phyloP scores from a whole-genome alignment of 2,113 vertebrate species.

The Phaethon lepturus region DNA sequence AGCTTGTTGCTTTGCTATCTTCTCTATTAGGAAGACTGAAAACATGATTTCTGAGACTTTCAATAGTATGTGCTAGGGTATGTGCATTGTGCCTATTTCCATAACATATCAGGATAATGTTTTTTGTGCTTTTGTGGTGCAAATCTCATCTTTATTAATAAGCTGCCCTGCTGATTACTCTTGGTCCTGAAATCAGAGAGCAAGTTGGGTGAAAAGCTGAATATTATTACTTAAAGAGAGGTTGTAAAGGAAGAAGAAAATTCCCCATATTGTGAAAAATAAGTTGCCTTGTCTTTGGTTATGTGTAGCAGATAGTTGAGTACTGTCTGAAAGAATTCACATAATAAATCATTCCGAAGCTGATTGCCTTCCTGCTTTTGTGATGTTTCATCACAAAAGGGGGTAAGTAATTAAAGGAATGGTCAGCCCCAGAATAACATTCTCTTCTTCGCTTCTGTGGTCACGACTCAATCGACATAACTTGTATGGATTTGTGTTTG shows the following conservation, averaged over 20 bases:
- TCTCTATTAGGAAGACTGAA: fast-evolving
- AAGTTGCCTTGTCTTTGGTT: neutral
- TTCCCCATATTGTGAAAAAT: neutral
- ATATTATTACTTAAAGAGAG: neutral
- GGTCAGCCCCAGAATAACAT: neutral
- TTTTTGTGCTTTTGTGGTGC: neutral
- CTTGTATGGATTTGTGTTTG: neutral
- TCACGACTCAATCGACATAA: neutral
- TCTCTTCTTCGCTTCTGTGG: neutral
- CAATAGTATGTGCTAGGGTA: neutral
- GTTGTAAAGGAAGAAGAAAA: neutral
- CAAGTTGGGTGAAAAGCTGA: neutral
- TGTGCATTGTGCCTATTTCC: neutral
- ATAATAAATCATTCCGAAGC: neutral
- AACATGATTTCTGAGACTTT: neutral
- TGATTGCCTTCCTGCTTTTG: neutral
- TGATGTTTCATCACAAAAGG: neutral
- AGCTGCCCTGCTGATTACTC: neutral
- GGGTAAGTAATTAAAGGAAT: neutral
- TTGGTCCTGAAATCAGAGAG: neutral
- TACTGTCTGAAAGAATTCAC: neutral
- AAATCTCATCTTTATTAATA: neutral
- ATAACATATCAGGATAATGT: neutral
- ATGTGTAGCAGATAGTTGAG: neutral
- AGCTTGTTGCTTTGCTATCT: neutral